Base-by-base conservation (phyloP, 2,797 vertebrate species). In the Rhinoraja longicauda region DNA sequence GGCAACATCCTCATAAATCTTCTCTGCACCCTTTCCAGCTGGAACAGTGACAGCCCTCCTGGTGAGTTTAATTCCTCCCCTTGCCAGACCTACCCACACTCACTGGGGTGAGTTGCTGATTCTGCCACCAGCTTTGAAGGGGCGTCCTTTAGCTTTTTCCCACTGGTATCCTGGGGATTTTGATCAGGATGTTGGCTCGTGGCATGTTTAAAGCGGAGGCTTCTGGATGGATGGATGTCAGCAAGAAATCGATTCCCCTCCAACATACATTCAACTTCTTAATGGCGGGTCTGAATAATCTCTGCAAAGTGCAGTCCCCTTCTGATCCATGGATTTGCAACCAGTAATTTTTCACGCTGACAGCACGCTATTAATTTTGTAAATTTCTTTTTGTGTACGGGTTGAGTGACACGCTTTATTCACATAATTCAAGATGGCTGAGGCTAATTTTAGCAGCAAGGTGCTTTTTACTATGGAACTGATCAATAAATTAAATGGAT, bases 401-500 rank as follows among this genome's bases (percentile, higher is more conserved):
- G 17, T 79, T 94, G 82, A 77, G 15, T 90, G 94, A 93, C 94
- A 94, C 93, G 93, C 94, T 93, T 5, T 90, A 1, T 70, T 91
- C 94, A 94, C 78, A 90, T 94, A 94, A 93, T 10, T 94, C 93
- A 94, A 10, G 90, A 57, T 94, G 93, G 93, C 77, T 93, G 93
- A 94, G 93, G 82, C 90, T 94, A 92, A 96, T 94, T 94, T 94
- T 94, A 94, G 4, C 19, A 95, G 92, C 93, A 93, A 94, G 94
- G 82, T 94, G 93, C 95, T 96, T 96, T 32, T 96, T 95, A 95
- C 95, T 77, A 94, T 93, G 94, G 95, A 95, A 94, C 94, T 95
- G 95, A 96, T 96, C 95, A 95, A 97, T 96, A 95, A 95, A 96
- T 96, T 96, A 95, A 94, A 95, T 95, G 93, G 94, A 96, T 95